Conservation (phyloP, 2,888 invertebrate species). For the Trypoxylon attenuatum region DNA sequence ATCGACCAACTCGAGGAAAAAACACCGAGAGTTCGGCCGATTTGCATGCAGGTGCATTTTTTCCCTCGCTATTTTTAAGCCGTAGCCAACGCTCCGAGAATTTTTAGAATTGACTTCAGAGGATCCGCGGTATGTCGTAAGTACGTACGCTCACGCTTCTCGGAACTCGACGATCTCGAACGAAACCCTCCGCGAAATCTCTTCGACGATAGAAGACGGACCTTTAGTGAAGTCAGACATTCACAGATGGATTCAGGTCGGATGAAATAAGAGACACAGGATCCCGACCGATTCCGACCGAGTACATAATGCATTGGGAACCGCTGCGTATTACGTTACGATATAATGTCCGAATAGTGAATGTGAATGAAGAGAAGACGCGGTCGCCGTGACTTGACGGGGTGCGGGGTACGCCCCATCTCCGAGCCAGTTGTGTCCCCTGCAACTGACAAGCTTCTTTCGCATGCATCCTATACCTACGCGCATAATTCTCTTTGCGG, state of each 20-base stretch:
- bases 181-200: no score
- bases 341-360: not conserved
- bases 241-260: not conserved
- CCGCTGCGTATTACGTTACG: constrained; percentile 10
- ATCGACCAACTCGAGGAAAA: not conserved
- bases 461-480: not conserved
- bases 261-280: not conserved
- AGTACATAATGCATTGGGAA: not conserved
- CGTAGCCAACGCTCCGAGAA: constrained; percentile 60
- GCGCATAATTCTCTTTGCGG: not conserved
- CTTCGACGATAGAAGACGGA: no score
- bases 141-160: constrained; percentile 20
- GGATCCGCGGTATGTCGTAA: constrained; percentile 55
- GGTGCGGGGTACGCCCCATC: not conserved
- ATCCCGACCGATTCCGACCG: not conserved
- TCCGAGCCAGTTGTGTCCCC: not conserved
- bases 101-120: constrained; percentile 68
- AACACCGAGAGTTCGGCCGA: constrained; percentile 10
- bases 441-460: not conserved
- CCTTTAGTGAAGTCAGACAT: no score
- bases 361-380: constrained; percentile 7
- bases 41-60: constrained; percentile 63
- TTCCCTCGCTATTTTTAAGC: constrained; percentile 68
- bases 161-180: no score
- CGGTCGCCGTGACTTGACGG: constrained; percentile 3